These are phyloP conservation scores for Ernsta delagoae DNA, from an alignment of 2,888 invertebrate genomes.

Conservation along the genomic window DNA sequence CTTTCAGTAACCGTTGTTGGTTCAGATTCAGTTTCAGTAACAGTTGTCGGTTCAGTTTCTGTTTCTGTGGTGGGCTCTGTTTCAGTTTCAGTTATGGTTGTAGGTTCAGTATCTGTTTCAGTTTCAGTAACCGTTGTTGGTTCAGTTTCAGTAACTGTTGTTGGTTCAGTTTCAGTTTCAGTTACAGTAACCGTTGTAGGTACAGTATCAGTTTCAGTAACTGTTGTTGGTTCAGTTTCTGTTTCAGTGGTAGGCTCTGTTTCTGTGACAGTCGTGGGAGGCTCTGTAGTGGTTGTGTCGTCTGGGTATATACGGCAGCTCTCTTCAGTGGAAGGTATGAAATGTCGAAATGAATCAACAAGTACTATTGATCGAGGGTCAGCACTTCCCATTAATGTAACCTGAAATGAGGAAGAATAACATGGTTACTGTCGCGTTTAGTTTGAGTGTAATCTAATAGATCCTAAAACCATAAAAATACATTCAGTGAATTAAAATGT, in stretches of 20 bases:
- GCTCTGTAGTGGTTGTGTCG: neutral
- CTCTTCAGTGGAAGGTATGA: conserved; percentile 48
- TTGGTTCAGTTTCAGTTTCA: no score
- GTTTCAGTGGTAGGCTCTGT: conserved; percentile 11
- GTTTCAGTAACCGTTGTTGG: no score
- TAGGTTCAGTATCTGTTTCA: conserved; percentile 17
- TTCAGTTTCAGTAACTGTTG: no score
- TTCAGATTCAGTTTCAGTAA: neutral
- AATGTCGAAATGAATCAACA: conserved; percentile 63
- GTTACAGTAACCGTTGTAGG: conserved; percentile 26
- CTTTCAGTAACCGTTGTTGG: neutral
- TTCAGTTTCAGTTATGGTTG: conserved; percentile 6
- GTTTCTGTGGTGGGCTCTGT: conserved; percentile 16
- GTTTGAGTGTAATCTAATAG: no score
- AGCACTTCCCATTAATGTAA: conserved; percentile 55
- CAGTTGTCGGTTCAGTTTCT: no score
- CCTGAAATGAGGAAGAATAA: conserved; percentile 49
- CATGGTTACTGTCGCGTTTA: no score
- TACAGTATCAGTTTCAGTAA: conserved; percentile 19
- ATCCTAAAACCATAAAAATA: no score
- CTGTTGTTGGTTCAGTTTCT: no score
- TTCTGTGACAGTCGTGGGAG: neutral
- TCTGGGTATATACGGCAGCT: conserved; percentile 53
- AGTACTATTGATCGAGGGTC: conserved; percentile 48
- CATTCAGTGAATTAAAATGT: no score